Evolutionary conservation across 2,113 vertebrate genomes (phyloP).

Genomic region (Climacteris rufus): DNA sequence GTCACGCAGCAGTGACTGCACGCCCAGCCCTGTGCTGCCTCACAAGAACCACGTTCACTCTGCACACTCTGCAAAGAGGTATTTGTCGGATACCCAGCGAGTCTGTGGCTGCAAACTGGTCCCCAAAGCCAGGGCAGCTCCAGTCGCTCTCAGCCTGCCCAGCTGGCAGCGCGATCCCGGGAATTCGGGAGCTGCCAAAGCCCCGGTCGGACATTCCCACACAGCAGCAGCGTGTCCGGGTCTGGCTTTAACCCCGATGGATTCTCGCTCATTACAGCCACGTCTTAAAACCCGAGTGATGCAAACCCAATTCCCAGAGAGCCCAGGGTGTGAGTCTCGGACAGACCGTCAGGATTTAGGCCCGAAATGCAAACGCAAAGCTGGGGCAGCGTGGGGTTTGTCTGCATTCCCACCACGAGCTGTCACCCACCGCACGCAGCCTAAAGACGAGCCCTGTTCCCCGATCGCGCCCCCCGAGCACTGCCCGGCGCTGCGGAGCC

Average conservation of each 20-base stretch:
- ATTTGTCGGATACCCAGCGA: background rate
- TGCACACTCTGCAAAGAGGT: accelerated
- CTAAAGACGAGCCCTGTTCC: background rate
- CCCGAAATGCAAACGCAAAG: background rate
- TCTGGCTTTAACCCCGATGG: accelerated
- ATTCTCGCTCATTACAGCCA: accelerated
- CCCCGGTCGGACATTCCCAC: accelerated
- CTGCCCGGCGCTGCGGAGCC: background rate
- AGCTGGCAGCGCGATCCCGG: accelerated
- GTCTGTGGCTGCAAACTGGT: background rate
- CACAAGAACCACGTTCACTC: accelerated
- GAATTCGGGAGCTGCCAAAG: accelerated
- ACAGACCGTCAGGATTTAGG: background rate
- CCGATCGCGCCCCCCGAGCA: background rate
- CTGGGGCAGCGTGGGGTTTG: accelerated
- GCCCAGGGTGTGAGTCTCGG: background rate
- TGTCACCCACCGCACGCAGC: background rate
- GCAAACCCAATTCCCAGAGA: background rate
- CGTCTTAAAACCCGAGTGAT: accelerated
- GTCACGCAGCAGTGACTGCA: background rate
- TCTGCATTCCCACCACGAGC: accelerated
- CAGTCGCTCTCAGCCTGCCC: accelerated
- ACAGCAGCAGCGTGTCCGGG: background rate
- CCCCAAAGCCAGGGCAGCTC: accelerated
- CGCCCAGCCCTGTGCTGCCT: accelerated